A percentile compares a stretch with the other conserved stretches of the same genome.
These are phyloP conservation scores for Setophaga petechia DNA, from an alignment of 2,113 vertebrate genomes.

Conservation along the genomic window DNA sequence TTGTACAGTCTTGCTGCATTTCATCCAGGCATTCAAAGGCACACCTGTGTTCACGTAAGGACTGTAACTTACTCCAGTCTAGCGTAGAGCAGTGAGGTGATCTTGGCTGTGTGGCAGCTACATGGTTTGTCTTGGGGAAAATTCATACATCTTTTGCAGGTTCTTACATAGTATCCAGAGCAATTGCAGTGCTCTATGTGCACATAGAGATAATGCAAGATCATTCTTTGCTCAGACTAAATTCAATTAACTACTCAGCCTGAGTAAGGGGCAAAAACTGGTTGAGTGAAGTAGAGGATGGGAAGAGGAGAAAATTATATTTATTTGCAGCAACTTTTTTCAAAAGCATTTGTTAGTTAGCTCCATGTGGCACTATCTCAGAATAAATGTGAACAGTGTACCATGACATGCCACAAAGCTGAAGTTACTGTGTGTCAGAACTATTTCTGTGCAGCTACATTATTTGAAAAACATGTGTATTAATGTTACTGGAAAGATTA, in stretches of 20 bases:
- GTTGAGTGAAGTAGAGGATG: neutral
- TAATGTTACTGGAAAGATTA: neutral
- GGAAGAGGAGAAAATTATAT: neutral
- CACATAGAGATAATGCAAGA: neutral
- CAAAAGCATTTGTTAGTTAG: neutral
- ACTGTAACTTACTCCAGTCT: neutral
- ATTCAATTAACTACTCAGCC: neutral
- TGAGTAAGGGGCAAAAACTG: neutral
- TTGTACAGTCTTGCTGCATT: neutral
- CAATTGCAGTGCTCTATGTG: neutral
- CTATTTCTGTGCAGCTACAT: neutral
- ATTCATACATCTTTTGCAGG: neutral
- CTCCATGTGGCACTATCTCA: neutral
- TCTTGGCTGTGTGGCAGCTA: neutral
- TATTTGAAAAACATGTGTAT: neutral
- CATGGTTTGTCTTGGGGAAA: neutral
- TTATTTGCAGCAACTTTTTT: neutral
- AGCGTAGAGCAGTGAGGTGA: neutral
- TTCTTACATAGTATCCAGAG: neutral
- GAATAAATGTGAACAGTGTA: neutral
- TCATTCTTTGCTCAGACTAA: neutral
- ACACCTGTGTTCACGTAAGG: neutral
- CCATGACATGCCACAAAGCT: neutral
- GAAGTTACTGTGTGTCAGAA: neutral
- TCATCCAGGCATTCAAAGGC: neutral